Evolutionary conservation across 2,888 invertebrate species (phyloP), one percentile per base, ranked within the genome.

Genomic region (Drosophila prostipennis): DNA sequence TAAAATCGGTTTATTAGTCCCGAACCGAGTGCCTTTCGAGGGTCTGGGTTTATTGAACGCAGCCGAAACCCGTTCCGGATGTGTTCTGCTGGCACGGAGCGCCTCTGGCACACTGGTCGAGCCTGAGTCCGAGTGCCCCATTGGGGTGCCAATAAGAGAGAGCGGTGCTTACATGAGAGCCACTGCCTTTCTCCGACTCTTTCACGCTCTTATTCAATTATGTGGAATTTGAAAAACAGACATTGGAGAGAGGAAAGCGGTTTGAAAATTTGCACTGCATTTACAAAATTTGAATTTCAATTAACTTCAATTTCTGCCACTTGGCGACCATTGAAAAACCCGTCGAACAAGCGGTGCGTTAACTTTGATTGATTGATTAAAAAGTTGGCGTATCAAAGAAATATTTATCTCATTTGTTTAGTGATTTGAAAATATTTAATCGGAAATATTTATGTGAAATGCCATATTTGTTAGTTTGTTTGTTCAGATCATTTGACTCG

Each of bases 61-160:
- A 16, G 16, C 13, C 13, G 49, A 64, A 87, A 79, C 82, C 63
- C 67, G 88, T 87, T 81, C 65, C 85, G 70, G 14, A 19, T 39
- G 49, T 54, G 79, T 70, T 72, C 53, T 54, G 57, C 46, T 19
- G 48, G 32, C 68, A 59, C 53, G 34, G 65, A 87, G 71, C 54
- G 70, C 54, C 34, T 36, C 52, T 42, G 34, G 48, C 49, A 61
- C 81, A 87, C 88, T 82, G 83, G 70, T 79, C 67, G 67, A 16
- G 46, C 23, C 43, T 13, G 48, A 29, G 48, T 26, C 16, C 16
- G n/a, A 19, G 16, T 13, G 34, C 16, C 23, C 16, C 46, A 11
- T 3, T 29, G 45, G 10, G n/a, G n/a, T 8, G 8, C 26, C 45
- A 6, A 14, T 3, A n/a, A 40, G 34, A 59, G 34, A 59, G 61